Evolutionary conservation across 2,113 vertebrate genomes (phyloP).

Genomic region (Alexandromys fortis): DNA sequence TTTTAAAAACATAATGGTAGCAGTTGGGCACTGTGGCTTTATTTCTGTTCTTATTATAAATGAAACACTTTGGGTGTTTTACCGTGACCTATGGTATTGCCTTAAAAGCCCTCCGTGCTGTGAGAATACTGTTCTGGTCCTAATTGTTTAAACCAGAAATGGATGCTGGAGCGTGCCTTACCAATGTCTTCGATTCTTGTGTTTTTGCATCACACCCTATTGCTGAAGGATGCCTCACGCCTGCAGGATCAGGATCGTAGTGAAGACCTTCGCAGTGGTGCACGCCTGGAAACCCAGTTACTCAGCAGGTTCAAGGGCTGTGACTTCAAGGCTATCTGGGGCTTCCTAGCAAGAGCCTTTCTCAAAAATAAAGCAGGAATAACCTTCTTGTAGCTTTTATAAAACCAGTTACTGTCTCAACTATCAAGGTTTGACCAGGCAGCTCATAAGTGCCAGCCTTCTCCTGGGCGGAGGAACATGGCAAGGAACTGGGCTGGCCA

Average conservation of each 20-base stretch:
- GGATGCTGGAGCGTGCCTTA: not conserved
- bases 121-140: not conserved
- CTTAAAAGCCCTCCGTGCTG: not conserved
- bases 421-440: not conserved
- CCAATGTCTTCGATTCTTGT: not conserved
- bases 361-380: not conserved
- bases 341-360: not conserved
- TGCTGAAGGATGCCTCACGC: not conserved
- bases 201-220: not conserved
- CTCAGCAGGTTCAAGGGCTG: not conserved
- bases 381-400: not conserved
- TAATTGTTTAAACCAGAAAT: constrained; percentile 6
- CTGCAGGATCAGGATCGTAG: not conserved
- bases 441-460: not conserved
- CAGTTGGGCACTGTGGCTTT: not conserved
- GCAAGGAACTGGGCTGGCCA: not conserved
- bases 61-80: not conserved
- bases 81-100: not conserved
- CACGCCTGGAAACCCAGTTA: not conserved
- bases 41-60: constrained; percentile 27
- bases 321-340: too few species aligned
- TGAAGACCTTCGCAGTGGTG: not conserved
- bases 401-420: not conserved
- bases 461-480: not conserved
- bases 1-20: not conserved